These are phyloP conservation scores for Tetranychus cinnabarinus DNA, from an alignment of 1,140 invertebrate species.

Conservation along the genomic window DNA sequence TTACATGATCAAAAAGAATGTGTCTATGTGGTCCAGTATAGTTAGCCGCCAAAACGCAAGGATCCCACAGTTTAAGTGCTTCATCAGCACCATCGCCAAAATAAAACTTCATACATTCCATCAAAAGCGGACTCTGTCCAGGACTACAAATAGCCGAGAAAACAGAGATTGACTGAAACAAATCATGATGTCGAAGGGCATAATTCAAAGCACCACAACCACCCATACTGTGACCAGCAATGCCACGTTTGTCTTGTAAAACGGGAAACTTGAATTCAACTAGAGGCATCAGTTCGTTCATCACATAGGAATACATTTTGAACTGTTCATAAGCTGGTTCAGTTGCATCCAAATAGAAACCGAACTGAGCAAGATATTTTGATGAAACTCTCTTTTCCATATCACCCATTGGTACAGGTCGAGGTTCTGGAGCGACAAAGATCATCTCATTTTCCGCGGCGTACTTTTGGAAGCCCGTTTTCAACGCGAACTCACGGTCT, in stretches of 20 bases:
- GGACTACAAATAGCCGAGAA: neutral
- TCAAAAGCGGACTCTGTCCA: neutral
- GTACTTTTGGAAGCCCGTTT: constrained; percentile 40
- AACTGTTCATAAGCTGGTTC: neutral
- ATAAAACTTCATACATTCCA: neutral
- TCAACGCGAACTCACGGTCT: neutral
- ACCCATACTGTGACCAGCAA: neutral
- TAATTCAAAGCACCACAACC: neutral
- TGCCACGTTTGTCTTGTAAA: neutral
- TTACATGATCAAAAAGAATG: neutral
- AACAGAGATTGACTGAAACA: neutral
- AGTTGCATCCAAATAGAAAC: neutral
- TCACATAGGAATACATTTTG: neutral
- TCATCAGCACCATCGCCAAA: neutral
- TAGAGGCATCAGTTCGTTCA: neutral
- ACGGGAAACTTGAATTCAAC: neutral
- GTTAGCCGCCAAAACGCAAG: neutral
- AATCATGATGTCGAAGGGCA: neutral
- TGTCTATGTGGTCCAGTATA: neutral
- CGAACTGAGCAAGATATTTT: neutral
- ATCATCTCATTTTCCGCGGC: constrained; percentile 56
- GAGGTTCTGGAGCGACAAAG: constrained; percentile 59
- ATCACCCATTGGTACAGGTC: constrained; percentile 47
- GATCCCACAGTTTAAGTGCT: neutral
- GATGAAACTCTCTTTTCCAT: constrained; percentile 28